Evolutionary conservation across 2,888 invertebrate genomes (phyloP).

Genomic region (Amphipyra tragopoginis): DNA sequence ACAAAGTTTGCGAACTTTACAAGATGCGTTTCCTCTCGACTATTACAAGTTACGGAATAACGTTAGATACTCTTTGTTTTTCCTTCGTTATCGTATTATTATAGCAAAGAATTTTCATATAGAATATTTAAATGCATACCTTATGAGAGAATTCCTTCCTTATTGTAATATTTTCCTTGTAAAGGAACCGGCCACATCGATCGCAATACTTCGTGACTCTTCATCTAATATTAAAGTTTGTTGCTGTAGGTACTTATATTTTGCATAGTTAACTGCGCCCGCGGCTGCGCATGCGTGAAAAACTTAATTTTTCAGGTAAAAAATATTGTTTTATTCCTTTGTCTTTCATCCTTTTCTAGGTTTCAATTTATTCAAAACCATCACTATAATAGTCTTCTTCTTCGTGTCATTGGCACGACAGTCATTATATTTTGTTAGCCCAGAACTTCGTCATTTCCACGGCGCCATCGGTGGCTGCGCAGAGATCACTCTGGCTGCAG

Average conservation of each 20-base stretch:
- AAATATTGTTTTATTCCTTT: too few species aligned
- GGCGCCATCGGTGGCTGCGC: too few species aligned
- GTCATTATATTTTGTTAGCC: too few species aligned
- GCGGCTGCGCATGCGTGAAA: too few species aligned
- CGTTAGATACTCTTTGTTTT: conserved; percentile 36
- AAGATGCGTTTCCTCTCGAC: background rate
- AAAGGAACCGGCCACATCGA: conserved; percentile 4
- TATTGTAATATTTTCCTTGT: conserved; percentile 38
- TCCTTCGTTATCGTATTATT: conserved; percentile 39
- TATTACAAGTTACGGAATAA: conserved; percentile 43
- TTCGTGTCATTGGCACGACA: too few species aligned
- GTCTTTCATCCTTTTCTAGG: too few species aligned
- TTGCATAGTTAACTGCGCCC: background rate
- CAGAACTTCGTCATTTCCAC: too few species aligned
- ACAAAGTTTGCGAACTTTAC: too few species aligned
- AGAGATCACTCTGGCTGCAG: too few species aligned
- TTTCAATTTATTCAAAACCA: too few species aligned
- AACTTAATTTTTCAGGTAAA: too few species aligned
- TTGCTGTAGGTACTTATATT: background rate
- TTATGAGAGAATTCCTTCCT: conserved; percentile 42
- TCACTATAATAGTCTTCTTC: too few species aligned
- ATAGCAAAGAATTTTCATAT: conserved; percentile 47
- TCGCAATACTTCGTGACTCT: conserved; percentile 1
- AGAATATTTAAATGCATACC: conserved; percentile 52
- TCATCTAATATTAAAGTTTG: background rate